Evolutionary conservation across 2,888 invertebrate genomes (phyloP).

Genomic region (Pogonocherus hispidulus): DNA sequence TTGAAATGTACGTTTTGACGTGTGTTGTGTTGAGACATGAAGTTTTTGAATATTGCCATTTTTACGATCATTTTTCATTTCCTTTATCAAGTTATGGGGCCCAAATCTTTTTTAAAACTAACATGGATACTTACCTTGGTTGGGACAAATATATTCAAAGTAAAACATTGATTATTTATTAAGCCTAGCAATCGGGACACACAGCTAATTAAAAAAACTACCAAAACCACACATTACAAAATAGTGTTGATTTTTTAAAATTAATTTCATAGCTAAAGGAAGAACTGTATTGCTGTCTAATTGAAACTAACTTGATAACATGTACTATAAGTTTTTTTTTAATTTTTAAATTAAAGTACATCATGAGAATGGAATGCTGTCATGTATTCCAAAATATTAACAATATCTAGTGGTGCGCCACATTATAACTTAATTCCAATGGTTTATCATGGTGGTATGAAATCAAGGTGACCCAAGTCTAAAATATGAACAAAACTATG

Average conservation of each 20-base stretch:
- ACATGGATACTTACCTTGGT: conserved; percentile 59
- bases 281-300: conserved; percentile 40
- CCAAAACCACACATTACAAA: conserved; percentile 60
- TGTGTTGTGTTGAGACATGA: conserved; percentile 11
- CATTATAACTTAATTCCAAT: too few relatives aligned
- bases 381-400: too few relatives aligned
- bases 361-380: too few relatives aligned
- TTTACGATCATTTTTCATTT: conserved; percentile 40
- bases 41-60: conserved; percentile 53
- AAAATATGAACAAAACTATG: too few relatives aligned
- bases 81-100: conserved; percentile 8
- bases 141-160: conserved; percentile 26
- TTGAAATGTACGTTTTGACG: conserved; percentile 19
- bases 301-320: conserved; percentile 24
- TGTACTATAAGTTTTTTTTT: conserved; percentile 11
- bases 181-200: conserved; percentile 64
- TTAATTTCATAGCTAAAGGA: conserved; percentile 40
- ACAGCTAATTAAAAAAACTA: conserved; percentile 63
- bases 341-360: too few relatives aligned
- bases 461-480: too few relatives aligned
- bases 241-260: conserved; percentile 48
- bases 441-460: too few relatives aligned
- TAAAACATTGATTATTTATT: conserved; percentile 44
- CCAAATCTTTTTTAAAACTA: conserved; percentile 44
- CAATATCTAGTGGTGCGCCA: too few relatives aligned